phyloP scores from a whole-genome alignment of 2,888 invertebrate genomes.

The Noctua janthina region DNA sequence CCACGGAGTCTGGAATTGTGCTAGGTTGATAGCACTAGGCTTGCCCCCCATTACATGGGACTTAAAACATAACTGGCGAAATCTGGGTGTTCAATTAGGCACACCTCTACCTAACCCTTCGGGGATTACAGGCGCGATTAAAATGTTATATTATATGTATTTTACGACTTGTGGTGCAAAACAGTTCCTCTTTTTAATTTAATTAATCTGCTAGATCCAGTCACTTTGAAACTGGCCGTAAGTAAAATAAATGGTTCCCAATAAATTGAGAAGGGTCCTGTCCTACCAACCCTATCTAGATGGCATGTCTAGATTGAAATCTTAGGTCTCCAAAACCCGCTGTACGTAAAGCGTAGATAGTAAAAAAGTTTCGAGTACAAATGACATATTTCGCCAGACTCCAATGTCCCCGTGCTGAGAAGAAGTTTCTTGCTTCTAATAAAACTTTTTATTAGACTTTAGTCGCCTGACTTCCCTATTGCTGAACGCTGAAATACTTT shows the following conservation, averaged over 20 bases:
- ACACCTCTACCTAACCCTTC: too few species aligned
- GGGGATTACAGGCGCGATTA: too few species aligned
- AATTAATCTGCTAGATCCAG: conserved; percentile 5
- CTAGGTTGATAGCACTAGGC: too few species aligned
- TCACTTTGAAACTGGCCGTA: background rate
- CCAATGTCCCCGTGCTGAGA: conserved; percentile 21
- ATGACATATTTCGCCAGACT: conserved; percentile 58
- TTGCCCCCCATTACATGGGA: too few species aligned
- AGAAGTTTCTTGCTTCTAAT: conserved; percentile 43
- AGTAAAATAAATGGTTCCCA: conserved; percentile 44
- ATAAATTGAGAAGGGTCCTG: conserved; percentile 22
- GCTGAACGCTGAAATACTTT: conserved; percentile 38
- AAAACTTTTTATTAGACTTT: conserved; percentile 54
- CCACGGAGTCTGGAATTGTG: too few species aligned
- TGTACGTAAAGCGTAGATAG: conserved; percentile 41
- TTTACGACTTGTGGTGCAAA: background rate
- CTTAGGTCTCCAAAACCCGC: conserved; percentile 29
- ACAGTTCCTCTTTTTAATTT: background rate
- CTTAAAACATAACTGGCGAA: too few species aligned
- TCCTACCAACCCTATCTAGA: conserved; percentile 10
- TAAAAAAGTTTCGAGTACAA: conserved; percentile 63
- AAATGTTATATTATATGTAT: background rate
- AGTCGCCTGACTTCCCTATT: conserved; percentile 24
- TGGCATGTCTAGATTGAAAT: conserved; percentile 29
- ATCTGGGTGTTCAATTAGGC: too few species aligned